These are phyloP conservation scores for Aphaenogaster floridana DNA, from an alignment of 1,140 invertebrate genomes.

Conservation along the genomic window DNA sequence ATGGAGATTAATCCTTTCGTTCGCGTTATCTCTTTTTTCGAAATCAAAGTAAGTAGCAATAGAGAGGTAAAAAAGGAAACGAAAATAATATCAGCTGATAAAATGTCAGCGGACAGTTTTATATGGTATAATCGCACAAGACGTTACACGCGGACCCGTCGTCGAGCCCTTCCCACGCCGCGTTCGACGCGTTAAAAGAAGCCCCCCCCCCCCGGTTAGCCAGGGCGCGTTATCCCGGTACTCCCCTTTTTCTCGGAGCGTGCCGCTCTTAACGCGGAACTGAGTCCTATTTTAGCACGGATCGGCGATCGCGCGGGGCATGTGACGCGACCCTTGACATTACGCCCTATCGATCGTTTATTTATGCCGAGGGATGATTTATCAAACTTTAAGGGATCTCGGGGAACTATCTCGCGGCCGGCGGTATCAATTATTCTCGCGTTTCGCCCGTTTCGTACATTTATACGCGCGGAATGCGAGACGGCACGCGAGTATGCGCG, in stretches of 20 bases:
- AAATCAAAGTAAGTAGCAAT: too few relatives aligned
- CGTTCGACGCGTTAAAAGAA: constrained; percentile 15
- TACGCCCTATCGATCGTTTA: constrained; percentile 76
- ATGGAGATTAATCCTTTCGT: too few relatives aligned
- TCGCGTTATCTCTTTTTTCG: too few relatives aligned
- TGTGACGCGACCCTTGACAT: constrained; percentile 75
- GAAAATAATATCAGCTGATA: constrained; percentile 29
- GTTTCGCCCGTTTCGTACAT: background rate
- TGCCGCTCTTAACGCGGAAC: constrained; percentile 62
- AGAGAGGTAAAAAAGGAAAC: background rate
- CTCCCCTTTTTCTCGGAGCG: constrained; percentile 31
- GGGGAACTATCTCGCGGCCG: background rate
- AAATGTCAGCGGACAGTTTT: constrained; percentile 26
- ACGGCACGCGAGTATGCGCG: constrained; percentile 57
- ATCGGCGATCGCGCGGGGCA: constrained; percentile 64
- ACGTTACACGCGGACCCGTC: background rate
- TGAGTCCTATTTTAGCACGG: constrained; percentile 69
- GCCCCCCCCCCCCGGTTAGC: too few relatives aligned
- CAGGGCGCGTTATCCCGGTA: background rate
- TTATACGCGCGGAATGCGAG: constrained; percentile 43
- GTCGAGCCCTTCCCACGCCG: background rate
- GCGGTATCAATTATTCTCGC: constrained; percentile 33
- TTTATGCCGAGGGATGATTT: constrained; percentile 73
- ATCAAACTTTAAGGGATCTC: constrained; percentile 68
- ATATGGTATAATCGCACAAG: constrained; percentile 19